Percentiles rank a stretch among this genome's conserved stretches.
Conservation (phyloP, 2,113 vertebrate species). For the Nymphicus hollandicus region DNA sequence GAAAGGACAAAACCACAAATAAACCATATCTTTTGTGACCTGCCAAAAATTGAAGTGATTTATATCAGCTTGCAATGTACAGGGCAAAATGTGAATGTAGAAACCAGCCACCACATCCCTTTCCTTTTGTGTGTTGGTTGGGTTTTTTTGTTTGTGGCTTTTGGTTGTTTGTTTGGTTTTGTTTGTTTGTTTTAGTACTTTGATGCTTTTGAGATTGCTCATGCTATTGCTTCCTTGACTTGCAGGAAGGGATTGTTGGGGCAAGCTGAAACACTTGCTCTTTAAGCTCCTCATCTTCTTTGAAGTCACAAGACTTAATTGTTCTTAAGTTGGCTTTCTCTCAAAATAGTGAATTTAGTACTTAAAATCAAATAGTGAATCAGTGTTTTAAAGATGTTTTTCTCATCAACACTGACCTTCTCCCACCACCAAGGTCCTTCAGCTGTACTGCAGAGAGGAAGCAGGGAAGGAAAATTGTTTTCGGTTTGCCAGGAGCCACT, state of each 20-base stretch:
- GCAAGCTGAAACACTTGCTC: not conserved
- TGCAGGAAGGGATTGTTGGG: not conserved
- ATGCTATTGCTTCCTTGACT: not conserved
- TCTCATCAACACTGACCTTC: not conserved
- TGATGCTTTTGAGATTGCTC: not conserved
- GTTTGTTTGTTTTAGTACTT: not conserved
- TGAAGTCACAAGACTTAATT: not conserved
- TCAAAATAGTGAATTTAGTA: not conserved
- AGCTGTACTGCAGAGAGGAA: constrained; percentile 18
- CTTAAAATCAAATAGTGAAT: not conserved
- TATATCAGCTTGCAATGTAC: not conserved
- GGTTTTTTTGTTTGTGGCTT: not conserved
- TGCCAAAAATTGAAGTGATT: not conserved
- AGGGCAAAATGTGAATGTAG: not conserved
- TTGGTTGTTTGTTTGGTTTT: not conserved
- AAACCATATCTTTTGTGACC: not conserved
- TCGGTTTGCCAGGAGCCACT: not conserved
- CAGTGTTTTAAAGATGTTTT: not conserved
- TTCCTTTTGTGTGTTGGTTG: not conserved
- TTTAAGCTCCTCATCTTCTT: not conserved
- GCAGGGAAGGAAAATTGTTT: not conserved
- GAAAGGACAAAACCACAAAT: not conserved
- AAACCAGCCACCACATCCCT: not conserved
- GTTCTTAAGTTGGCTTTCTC: not conserved
- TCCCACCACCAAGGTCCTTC: constrained; percentile 5